Percentiles rank a stretch among this genome's conserved stretches.
Conservation (phyloP, 2,888 invertebrate genomes). For the Polietes domitor region DNA sequence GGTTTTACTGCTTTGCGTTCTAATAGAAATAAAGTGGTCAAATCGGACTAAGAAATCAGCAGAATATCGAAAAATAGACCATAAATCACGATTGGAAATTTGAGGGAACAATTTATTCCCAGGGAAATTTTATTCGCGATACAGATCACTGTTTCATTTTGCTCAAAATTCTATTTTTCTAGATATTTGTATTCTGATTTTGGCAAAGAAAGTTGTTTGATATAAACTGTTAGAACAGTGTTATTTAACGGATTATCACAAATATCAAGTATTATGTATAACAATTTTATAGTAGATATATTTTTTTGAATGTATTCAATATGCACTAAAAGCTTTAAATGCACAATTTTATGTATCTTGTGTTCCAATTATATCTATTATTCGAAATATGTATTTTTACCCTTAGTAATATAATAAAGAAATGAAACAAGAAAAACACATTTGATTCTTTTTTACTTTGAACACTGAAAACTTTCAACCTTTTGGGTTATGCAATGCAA, state of each 20-base stretch:
- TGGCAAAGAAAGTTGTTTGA: no score
- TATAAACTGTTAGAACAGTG: no score
- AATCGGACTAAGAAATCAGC: no score
- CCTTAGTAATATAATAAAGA: conserved; percentile 17
- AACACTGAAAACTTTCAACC: neutral
- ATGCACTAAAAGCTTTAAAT: conserved; percentile 59
- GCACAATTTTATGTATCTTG: conserved; percentile 45
- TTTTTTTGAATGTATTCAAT: conserved; percentile 49
- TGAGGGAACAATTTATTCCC: no score
- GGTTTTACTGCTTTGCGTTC: no score
- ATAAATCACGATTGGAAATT: no score
- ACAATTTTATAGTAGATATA: conserved; percentile 13
- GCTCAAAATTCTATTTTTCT: no score
- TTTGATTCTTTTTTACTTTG: conserved; percentile 7
- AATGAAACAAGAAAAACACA: neutral
- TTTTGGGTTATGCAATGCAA: neutral
- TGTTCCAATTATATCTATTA: neutral
- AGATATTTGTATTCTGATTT: no score
- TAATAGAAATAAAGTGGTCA: no score
- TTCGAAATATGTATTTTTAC: conserved; percentile 14
- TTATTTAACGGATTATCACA: conserved; percentile 3
- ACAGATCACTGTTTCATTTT: no score
- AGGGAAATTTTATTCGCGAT: no score
- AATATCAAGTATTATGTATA: conserved; percentile 43
- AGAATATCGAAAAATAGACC: no score